Evolutionary conservation across 2,113 vertebrate genomes (phyloP), one percentile per base, ranked within the genome.

Genomic region (Pavo muticus): DNA sequence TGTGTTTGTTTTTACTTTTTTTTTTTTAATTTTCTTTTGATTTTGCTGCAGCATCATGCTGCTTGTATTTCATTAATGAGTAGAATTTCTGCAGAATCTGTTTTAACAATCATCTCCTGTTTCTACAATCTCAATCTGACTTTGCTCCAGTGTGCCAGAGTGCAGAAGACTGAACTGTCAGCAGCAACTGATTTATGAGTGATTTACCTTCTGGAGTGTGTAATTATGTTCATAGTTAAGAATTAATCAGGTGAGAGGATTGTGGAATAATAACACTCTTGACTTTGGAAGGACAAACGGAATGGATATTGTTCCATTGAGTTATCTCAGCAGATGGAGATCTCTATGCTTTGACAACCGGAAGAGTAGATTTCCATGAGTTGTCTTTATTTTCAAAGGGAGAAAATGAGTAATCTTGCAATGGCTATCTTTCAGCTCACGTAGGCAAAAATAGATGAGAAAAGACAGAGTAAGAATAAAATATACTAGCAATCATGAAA

Each of bases 211-310:
- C 97, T 96, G 97, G 95, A 97, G 97, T 96, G 95, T 96, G 97
- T 96, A 98, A 98, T 98, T 98, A 98, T 96, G 97, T 97, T 98
- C 97, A 95, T 96, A 98, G 97, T 97, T 98, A 98, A 98, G 97
- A 98, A 98, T 98, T 98, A 98, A 98, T 98, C 97, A 97, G 97
- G 97, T 97, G 97, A 94, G 84, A 97, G 97, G 97, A 97, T 97
- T 97, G 96, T 91, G 91, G 94, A 97, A 97, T 97, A 98, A 98
- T 98, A 97, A 96, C 94, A 96, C 65, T 91, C 94, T 89, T 96
- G 97, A 97, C 97, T 97, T 97, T 97, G 97, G 93, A 98, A 98
- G 98, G 98, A 96, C 98, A 97, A 96, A 97, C 88, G 90, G 96
- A 97, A 95, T 86, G 85, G 94, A 95, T 94, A 88, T 75, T 94